Conservation (phyloP, 1,140 invertebrate species). For the Coelopa frigida region DNA sequence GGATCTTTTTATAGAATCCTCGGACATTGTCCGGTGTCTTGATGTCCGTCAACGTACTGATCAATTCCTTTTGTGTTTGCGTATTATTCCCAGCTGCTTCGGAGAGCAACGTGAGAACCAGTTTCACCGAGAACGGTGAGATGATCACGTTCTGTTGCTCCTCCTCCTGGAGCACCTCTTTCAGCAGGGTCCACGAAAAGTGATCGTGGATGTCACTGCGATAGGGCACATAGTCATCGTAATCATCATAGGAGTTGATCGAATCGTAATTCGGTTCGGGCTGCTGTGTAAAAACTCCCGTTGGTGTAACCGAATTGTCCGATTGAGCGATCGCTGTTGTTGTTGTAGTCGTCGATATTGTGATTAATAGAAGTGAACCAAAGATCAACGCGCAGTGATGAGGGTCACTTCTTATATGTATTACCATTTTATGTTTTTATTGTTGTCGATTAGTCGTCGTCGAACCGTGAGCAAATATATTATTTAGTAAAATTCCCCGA, state of each 20-base stretch:
- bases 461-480: too few relatives aligned
- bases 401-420: too few relatives aligned
- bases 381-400: too few relatives aligned
- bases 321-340: not conserved
- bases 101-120: constrained; percentile 62
- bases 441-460: too few relatives aligned
- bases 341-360: too few relatives aligned
- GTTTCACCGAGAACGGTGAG: constrained; percentile 71
- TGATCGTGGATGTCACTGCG: constrained; percentile 47
- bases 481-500: too few relatives aligned
- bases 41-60: constrained; percentile 44
- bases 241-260: constrained; percentile 35
- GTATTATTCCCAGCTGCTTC: constrained; percentile 62
- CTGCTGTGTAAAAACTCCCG: constrained; percentile 14
- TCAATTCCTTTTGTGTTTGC: constrained; percentile 51
- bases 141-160: constrained; percentile 56
- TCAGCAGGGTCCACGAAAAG: constrained; percentile 55
- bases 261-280: too few relatives aligned
- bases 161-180: constrained; percentile 32
- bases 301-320: too few relatives aligned
- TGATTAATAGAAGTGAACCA: too few relatives aligned
- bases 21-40: constrained; percentile 44
- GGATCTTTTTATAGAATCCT: constrained; percentile 47
- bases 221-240: constrained; percentile 50
- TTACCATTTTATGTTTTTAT: too few relatives aligned